A percentile compares a stretch with the other conserved stretches of the same genome.
Evolutionary conservation across 2,888 invertebrate species (phyloP).

Genomic region (Colostygia pectinataria): DNA sequence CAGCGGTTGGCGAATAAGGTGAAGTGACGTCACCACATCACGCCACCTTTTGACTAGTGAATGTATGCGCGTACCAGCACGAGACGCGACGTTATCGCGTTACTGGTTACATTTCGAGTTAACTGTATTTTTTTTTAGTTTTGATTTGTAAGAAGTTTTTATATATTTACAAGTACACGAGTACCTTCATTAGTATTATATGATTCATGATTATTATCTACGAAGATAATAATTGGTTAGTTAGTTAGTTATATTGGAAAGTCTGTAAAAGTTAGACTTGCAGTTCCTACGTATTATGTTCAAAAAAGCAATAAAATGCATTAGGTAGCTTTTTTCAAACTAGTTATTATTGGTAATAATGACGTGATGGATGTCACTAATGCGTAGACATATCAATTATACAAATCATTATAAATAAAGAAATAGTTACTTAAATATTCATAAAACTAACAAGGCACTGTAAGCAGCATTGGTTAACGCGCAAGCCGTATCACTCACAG

Average conservation of each 20-base stretch:
- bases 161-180: background rate
- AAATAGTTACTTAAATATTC: no score
- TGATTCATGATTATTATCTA: no score
- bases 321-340: background rate
- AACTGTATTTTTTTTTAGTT: conserved; percentile 6
- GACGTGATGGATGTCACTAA: no score
- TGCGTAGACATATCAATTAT: no score
- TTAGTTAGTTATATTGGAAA: no score
- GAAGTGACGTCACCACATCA: conserved; percentile 80
- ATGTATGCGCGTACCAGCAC: conserved; percentile 69
- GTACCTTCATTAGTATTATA: no score
- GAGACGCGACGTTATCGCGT: conserved; percentile 58
- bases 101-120: conserved; percentile 15
- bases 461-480: conserved; percentile 26
- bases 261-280: no score
- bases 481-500: conserved; percentile 62
- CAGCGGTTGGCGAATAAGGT: conserved; percentile 68
- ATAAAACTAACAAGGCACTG: background rate
- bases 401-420: no score
- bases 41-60: conserved; percentile 80
- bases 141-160: background rate
- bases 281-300: no score
- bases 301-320: no score
- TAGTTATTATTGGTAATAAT: no score
- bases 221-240: no score